Base-by-base conservation (phyloP, 1,140 invertebrate species). In the Euwallacea similis region DNA sequence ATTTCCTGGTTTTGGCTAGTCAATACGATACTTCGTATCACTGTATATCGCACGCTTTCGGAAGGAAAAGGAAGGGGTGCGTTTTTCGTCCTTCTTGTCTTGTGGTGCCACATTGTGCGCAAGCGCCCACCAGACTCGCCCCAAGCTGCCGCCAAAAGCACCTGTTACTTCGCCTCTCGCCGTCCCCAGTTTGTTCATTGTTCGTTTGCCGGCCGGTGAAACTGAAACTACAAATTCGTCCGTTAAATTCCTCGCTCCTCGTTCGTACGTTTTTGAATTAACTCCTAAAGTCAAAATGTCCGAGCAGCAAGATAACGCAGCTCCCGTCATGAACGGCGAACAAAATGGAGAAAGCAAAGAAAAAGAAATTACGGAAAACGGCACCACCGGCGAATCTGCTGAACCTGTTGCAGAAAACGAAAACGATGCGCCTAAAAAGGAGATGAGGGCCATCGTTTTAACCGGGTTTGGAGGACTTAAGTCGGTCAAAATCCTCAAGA, bases 401-500 rank as follows among this genome's bases (percentile, higher is more conserved):
- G 65, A 83, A 81, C 73, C 84, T 84, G 77, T 79, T 80, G 75
- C 78, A 16, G 80, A 83, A 9, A 81, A 80, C 74, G 82, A 84
- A 73, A 86, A 86, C 65, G 84, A 86, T 74, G 86, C 88, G 68
- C 86, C 86, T 43, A 91, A 92, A 82, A 91, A 92, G 82, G 91
- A 94, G 83, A 93, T 94, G 91, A 86, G 89, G 82, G 90, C 89
- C 72, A 88, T 95, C 72, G 90, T 94, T 72, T 85, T 95, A 66
- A 91, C 89, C 62, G 89, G 90, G 76, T 95, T 94, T 82, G 93
- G 93, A 33, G 92, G 92, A 41, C 85, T 93, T 59, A 94, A 94
- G 81, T 89, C 89, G 81, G 88, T 95, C 76, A 94, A 94, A 83
- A 88, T 91, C 61, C 85, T 89, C 75, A 91, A 88, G 81, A 93